Evolutionary conservation across 2,797 vertebrate genomes (phyloP), one percentile per base, ranked within the genome.

Genomic region (Craterocephalus amniculus): DNA sequence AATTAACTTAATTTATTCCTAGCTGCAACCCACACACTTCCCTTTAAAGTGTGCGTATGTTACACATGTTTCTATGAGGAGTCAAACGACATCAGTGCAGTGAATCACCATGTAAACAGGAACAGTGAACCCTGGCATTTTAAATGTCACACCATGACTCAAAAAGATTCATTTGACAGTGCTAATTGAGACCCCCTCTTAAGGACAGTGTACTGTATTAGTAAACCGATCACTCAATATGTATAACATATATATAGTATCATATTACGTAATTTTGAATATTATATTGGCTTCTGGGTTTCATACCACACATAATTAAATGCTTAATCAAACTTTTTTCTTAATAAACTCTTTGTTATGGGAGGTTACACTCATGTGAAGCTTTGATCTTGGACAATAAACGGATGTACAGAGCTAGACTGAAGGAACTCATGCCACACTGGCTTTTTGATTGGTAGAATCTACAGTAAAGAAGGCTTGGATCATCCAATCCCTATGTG

Each of bases 401-500:
- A 78, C 45, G 32, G 35, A 79, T 40, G 34, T 35, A 66, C 58
- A 29, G 35, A 56, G 35, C 24, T 62, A 55, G 63, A 83, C 58
- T 72, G 58, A 20, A 65, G 51, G 26, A 58, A 62, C 67, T 79
- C 59, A 51, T 62, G 12, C 38, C 38, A 67, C 70, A 55, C 32
- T 58, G 14, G 63, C 38, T 63, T 74, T 80, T 79, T 75, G 45
- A 83, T 88, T 80, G 60, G 56, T 70, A 58, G 27, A 69, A 64
- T 71, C 38, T 58, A 60, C 16, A 58, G 64, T 55, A 32, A 64
- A 78, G 65, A 79, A 58, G 24, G 14, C 35, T 63, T 40, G 49
- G 60, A 49, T 75, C 26, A 55, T 6, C 69, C 63, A 81, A 75
- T 72, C 78, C 52, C 40, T n/a, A 51, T 79, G 55, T 66, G 57